A percentile compares a stretch with the other conserved stretches of the same genome.
These are phyloP conservation scores for Triplophysa siluroides DNA, from an alignment of 2,113 vertebrate genomes.

Conservation along the genomic window DNA sequence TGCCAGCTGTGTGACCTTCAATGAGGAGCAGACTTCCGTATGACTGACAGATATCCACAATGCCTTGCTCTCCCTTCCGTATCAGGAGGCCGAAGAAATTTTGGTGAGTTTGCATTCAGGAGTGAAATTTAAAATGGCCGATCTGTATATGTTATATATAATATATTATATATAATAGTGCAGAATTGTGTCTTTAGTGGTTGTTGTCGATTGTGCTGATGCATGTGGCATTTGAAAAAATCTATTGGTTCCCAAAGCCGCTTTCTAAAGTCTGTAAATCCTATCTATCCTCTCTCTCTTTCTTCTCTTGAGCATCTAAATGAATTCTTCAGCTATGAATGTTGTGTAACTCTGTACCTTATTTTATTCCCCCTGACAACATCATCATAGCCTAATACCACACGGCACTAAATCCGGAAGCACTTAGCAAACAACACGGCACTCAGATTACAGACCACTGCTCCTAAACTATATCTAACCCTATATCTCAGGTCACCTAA, in stretches of 20 bases:
- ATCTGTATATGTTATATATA: slow-evolving; percentile 40
- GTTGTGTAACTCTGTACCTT: slow-evolving; percentile 1
- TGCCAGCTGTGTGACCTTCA: slow-evolving; percentile 4
- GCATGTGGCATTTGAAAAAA: background rate
- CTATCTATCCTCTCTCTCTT: background rate
- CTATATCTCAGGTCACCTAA: slow-evolving; percentile 14
- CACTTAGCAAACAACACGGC: slow-evolving; percentile 20
- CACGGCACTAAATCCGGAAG: slow-evolving; percentile 30
- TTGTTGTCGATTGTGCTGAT: slow-evolving; percentile 8
- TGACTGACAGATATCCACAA: slow-evolving; percentile 34
- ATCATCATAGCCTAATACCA: background rate
- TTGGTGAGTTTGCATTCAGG: slow-evolving; percentile 52
- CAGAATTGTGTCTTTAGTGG: slow-evolving; percentile 13
- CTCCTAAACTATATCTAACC: slow-evolving; percentile 4
- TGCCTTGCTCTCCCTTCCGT: slow-evolving; percentile 58
- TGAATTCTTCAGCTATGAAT: background rate
- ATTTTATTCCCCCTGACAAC: background rate
- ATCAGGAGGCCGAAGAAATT: slow-evolving; percentile 54
- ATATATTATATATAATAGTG: background rate
- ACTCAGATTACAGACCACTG: slow-evolving; percentile 28
- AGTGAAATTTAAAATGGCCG: slow-evolving; percentile 10
- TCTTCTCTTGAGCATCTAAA: background rate
- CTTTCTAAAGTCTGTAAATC: too few relatives aligned
- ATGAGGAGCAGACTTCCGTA: background rate
- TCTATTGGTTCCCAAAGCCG: too few relatives aligned